Base-by-base conservation (phyloP, 2,797 vertebrate genomes). In the Hirundo rustica region DNA sequence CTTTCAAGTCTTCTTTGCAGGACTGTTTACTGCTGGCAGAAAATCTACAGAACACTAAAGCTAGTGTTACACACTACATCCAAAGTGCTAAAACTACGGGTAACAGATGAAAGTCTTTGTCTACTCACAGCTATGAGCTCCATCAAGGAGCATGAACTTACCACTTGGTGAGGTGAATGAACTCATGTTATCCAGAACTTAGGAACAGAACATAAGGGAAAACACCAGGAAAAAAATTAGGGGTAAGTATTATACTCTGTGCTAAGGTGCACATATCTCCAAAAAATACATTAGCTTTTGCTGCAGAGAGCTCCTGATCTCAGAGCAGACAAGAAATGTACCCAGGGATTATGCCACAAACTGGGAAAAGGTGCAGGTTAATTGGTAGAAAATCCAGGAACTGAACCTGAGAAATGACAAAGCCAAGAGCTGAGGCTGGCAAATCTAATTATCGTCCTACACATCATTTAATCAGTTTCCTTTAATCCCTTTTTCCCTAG, bases 131-230 rank as follows among this genome's bases (percentile, higher is more conserved):
- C 62, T 88, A 76, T 4, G 38, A 73, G 73, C 70, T 68, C 50
- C 50, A 20, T 17, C 11, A 64, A 74, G 34, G 21, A 85, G 8
- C 58, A 79, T 8, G 13, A 89, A 95, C 96, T 97, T 97, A 96
- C 97, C 96, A 90, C 77, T 85, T 58, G 87, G 88, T 47, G 94
- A 95, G 48, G 76, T 78, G 77, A 64, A 87, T 26, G 95, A 94
- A 73, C 93, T 96, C 94, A 88, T 93, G 62, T 88, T 95, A 94
- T 96, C 95, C 77, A 97, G 93, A 93, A 95, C 96, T 96, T 96
- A 70, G 60, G 78, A 93, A 86, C 1, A 95, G 62, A 94, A 91
- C 66, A 70, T 26, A 91, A 83, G 47, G 57, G 57, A 94, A 96
- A 92, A 96, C 15, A 91, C 3, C 81, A 75, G 9, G 20, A 81